These are phyloP conservation scores for Coleophora deauratella DNA, from an alignment of 2,888 invertebrate genomes.

Conservation along the genomic window DNA sequence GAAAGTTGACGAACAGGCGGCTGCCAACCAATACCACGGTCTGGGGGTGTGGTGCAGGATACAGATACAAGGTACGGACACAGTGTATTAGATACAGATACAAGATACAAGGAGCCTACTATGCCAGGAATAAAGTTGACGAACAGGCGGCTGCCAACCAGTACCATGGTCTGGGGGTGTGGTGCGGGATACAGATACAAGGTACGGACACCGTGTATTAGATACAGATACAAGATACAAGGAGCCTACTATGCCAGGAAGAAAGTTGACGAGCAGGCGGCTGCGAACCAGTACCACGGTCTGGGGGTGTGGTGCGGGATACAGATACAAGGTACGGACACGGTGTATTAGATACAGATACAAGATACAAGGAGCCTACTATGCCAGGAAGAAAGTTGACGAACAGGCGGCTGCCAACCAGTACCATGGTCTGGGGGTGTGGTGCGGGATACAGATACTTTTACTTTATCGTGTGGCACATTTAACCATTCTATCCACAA, in stretches of 20 bases:
- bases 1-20: slow-evolving; percentile 64
- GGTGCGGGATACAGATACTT: too few relatives aligned
- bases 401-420: slow-evolving; percentile 64
- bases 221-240: too few relatives aligned
- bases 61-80: too few relatives aligned
- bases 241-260: slow-evolving; percentile 77
- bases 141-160: slow-evolving; percentile 64
- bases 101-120: slow-evolving; percentile 77
- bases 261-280: slow-evolving; percentile 64
- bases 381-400: slow-evolving; percentile 71
- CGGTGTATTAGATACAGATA: too few relatives aligned
- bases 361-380: too few relatives aligned
- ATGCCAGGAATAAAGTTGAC: slow-evolving; percentile 71
- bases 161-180: slow-evolving; percentile 82
- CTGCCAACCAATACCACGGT: slow-evolving; percentile 76
- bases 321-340: too few relatives aligned
- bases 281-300: slow-evolving; percentile 76
- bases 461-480: too few relatives aligned
- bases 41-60: slow-evolving; percentile 84
- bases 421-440: slow-evolving; percentile 82
- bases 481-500: too few relatives aligned
- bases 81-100: too few relatives aligned
- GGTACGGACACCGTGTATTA: too few relatives aligned
- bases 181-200: slow-evolving; percentile 86
- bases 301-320: slow-evolving; percentile 83